Percentiles rank a stretch among this genome's conserved stretches.
Evolutionary conservation across 2,888 invertebrate genomes (phyloP).

Genomic region (Platynereis dumerilii): DNA sequence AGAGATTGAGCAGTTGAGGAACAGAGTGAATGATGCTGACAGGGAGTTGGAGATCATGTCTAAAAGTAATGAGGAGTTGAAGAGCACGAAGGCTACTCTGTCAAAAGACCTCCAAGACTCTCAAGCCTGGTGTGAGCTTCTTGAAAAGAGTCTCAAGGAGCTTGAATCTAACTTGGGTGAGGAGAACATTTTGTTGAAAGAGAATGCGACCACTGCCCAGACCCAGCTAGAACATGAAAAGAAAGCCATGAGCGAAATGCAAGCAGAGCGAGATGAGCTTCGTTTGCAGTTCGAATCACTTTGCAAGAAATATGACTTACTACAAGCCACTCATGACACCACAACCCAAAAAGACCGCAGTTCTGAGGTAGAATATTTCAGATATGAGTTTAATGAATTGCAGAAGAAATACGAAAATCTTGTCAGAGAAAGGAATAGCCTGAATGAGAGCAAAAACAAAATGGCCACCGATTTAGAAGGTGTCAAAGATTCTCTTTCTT

Average conservation of each 20-base stretch:
- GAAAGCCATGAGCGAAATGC: slow-evolving; percentile 6
- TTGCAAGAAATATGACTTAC: not conserved
- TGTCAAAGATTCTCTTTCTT: too few relatives aligned
- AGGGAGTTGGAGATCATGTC: slow-evolving; percentile 33
- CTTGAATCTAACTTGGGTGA: slow-evolving; percentile 15
- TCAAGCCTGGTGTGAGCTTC: slow-evolving; percentile 23
- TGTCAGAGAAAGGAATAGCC: not conserved
- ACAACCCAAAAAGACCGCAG: slow-evolving; percentile 4
- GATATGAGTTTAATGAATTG: slow-evolving; percentile 1
- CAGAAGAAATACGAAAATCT: slow-evolving; percentile 1
- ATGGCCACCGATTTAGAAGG: not conserved
- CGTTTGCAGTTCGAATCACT: slow-evolving; percentile 8
- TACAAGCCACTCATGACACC: not conserved
- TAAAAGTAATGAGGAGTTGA: slow-evolving; percentile 32
- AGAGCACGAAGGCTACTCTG: slow-evolving; percentile 26
- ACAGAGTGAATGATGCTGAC: slow-evolving; percentile 17
- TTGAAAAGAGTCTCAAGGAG: slow-evolving; percentile 24
- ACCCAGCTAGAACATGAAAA: slow-evolving; percentile 18
- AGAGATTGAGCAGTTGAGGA: slow-evolving; percentile 14
- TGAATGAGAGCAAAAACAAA: slow-evolving; percentile 9
- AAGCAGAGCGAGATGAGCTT: slow-evolving; percentile 14
- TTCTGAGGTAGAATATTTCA: slow-evolving; percentile 14
- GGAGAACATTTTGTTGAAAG: slow-evolving; percentile 18
- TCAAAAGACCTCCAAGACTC: slow-evolving; percentile 18
- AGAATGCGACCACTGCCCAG: slow-evolving; percentile 9